Conservation (phyloP, 2,888 invertebrate genomes). For the Chorisops tibialis region DNA sequence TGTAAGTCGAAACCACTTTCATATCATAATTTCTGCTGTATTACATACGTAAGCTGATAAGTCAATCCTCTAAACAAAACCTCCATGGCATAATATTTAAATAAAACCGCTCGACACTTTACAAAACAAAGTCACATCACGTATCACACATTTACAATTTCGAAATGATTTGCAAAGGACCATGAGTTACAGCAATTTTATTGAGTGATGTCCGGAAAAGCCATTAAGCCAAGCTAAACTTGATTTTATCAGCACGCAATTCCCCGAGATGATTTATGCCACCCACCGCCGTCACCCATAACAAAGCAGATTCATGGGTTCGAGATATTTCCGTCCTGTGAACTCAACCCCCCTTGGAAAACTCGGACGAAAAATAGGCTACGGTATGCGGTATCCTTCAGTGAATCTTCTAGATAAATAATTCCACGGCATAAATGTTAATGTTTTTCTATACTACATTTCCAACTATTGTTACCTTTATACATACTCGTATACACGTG, state of each 20-base stretch:
- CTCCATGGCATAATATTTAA: no score
- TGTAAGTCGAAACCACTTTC: no score
- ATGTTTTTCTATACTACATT: background rate
- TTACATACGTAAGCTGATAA: no score
- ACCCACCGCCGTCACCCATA: no score
- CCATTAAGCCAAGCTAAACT: constrained; percentile 21
- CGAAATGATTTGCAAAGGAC: no score
- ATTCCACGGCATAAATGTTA: constrained; percentile 12
- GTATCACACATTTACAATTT: no score
- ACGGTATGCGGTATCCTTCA: no score
- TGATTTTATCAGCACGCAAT: constrained; percentile 29
- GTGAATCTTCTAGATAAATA: background rate
- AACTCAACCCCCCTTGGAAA: background rate
- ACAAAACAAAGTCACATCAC: no score
- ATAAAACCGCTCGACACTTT: no score
- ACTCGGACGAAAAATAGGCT: background rate
- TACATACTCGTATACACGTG: background rate
- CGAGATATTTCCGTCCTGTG: background rate
- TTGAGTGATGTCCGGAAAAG: constrained; percentile 12
- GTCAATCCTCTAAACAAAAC: no score
- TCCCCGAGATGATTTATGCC: constrained; percentile 27
- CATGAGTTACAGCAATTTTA: constrained; percentile 2
- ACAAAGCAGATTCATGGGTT: constrained; percentile 3
- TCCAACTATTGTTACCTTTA: background rate
- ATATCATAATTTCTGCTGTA: no score